Base-by-base conservation (phyloP, 1,140 invertebrate genomes). In the Subanguina moxae region DNA sequence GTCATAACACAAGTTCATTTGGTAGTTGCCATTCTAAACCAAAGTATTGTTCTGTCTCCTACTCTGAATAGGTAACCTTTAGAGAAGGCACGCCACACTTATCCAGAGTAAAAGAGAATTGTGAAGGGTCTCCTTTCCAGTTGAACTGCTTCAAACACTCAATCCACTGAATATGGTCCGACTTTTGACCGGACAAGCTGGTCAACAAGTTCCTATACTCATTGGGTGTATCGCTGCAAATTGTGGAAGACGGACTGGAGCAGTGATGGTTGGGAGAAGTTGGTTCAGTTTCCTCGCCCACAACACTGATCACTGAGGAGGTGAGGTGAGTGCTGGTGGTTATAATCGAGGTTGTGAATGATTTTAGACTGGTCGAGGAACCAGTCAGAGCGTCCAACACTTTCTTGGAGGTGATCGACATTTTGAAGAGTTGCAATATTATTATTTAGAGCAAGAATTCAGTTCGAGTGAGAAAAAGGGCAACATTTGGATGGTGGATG, bases 91-190 rank as follows among this genome's bases (percentile, higher is more conserved):
- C 65, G 17, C 65, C 65, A 61, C 46, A 67, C 28, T 59, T 67
- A 21, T 67, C 65, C 56, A 67, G 28, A 13, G 19, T 27, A 28
- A 67, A 67, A 21, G 46, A 17, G 52, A 67, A 67, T 21, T 67
- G 19, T 28, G 19, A 21, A n/a, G 38, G n/a, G 0, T 67, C 65
- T 13, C 65, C 65, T 28, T 67, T 28, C 65, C 65, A 67, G 58
- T 67, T 25, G 62, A 32, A 67, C 46, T 25, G 25, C 42, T 67
- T 67, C 57, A 67, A 62, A 62, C 52, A 67, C 15, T 67, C 46
- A 48, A 67, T 67, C 65, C 65, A 67, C 57, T 56, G 52, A 21
- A 67, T 21, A 48, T 67, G 65, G 42, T 67, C 65, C 11, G 56
- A 61, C 23, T 67, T 67, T 30, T 61, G 56, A 1, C 65, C 65